These are phyloP conservation scores for Cinara cedri DNA, from an alignment of 2,888 invertebrate genomes.

Conservation along the genomic window DNA sequence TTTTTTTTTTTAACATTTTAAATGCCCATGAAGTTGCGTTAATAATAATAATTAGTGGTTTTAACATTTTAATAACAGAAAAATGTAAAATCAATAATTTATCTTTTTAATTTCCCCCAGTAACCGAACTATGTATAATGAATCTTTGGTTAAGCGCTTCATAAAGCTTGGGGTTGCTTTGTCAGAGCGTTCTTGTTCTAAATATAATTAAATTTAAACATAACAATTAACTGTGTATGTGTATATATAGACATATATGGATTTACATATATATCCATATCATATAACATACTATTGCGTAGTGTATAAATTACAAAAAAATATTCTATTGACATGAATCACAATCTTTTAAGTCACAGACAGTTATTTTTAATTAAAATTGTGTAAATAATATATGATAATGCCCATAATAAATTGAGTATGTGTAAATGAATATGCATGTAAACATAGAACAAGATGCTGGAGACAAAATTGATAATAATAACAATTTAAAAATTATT, in stretches of 20 bases:
- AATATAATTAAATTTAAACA: conserved; percentile 37
- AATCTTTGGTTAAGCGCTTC: conserved; percentile 52
- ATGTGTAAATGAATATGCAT: conserved; percentile 32
- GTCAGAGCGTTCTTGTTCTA: conserved; percentile 50
- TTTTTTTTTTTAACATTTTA: conserved; percentile 30
- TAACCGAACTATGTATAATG: conserved; percentile 46
- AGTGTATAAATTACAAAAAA: conserved; percentile 39
- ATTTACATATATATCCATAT: background rate
- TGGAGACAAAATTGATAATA: conserved; percentile 47
- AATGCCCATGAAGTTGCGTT: conserved; percentile 55
- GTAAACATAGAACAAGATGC: conserved; percentile 53
- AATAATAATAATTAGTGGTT: conserved; percentile 42
- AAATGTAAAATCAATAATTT: conserved; percentile 36
- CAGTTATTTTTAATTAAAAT: conserved; percentile 51
- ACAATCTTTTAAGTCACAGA: conserved; percentile 54
- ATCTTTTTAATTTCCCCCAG: conserved; percentile 37
- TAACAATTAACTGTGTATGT: conserved; percentile 51
- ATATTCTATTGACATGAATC: conserved; percentile 43
- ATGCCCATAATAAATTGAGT: conserved; percentile 54
- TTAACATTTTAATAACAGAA: conserved; percentile 28
- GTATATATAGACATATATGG: no score
- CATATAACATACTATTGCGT: conserved; percentile 21
- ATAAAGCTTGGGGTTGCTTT: conserved; percentile 50
- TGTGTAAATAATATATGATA: conserved; percentile 36
- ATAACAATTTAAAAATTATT: conserved; percentile 32